Conservation (phyloP, 2,113 vertebrate species). For the Balaenoptera acutorostrata region DNA sequence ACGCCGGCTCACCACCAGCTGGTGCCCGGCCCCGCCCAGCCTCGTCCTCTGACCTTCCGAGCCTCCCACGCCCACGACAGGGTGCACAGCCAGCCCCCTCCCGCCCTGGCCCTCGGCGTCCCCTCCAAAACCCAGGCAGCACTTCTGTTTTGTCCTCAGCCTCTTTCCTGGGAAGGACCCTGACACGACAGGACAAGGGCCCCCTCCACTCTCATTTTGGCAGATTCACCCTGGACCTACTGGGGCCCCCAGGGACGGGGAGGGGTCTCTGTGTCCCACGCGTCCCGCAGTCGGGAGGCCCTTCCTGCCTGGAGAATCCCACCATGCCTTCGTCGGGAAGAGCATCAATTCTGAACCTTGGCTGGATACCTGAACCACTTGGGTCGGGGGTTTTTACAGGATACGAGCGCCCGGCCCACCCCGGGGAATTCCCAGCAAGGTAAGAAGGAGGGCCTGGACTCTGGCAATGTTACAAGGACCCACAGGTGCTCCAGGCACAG, state of each 20-base stretch:
- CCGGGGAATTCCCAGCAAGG: background rate
- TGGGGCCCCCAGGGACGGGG: too few relatives aligned
- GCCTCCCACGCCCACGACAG: background rate
- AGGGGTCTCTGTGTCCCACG: background rate
- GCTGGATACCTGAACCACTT: background rate
- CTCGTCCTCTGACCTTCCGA: accelerated
- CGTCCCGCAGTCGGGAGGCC: accelerated
- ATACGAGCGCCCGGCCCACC: too few relatives aligned
- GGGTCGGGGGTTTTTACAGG: background rate
- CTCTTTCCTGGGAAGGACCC: background rate
- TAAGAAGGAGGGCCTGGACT: background rate
- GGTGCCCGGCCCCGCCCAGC: accelerated
- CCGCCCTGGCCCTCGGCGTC: background rate
- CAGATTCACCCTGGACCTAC: background rate
- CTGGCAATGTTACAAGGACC: background rate
- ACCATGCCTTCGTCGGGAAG: background rate
- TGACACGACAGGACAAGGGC: background rate
- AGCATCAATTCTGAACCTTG: background rate
- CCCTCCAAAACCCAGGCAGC: background rate
- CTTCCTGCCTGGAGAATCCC: background rate
- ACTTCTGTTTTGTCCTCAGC: background rate
- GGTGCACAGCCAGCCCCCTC: accelerated
- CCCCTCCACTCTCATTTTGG: background rate
- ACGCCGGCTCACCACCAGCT: background rate
- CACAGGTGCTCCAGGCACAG: background rate